Base-by-base conservation (phyloP, 1,140 invertebrate species). In the Drosophila ficusphila region DNA sequence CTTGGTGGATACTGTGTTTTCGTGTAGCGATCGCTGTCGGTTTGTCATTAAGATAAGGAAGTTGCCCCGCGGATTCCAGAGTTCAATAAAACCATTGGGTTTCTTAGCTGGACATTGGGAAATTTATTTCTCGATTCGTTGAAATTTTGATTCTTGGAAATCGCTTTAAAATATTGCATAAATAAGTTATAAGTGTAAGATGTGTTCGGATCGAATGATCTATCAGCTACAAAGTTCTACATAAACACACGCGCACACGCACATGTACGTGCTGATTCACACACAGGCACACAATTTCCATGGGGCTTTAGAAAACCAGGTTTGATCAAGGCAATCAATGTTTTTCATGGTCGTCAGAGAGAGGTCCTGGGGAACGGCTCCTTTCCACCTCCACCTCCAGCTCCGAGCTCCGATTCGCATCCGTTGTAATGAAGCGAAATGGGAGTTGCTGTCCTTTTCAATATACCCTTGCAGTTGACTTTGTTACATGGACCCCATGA, bases 1-100 rank as follows among this genome's bases (percentile, higher is more conserved):
- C 72, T 82, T 82, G 79, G 73, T 68, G 70, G 70, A 83, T 70
- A 61, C 54, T 68, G 73, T 82, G 67, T 56, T 81, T 81, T 81
- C 38, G 51, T 42, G 56, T 44, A 60, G 36, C 39, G 16, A 62
- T 7, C 16, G 4, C 29, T 38, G 34, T 3, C 8, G 9, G 16
- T 18, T 18, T 18, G n/a, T 36, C 49, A 42, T 19, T 12, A 5
- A 3, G n/a, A 29, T 12, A 5, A 3, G n/a, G 23, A n/a, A n/a
- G 16, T 11, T 16, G n/a, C 18, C 41, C 19, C 4, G 4, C 16
- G 18, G 2, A 4, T 19, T n/a, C n/a, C n/a, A 14, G 3, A 4
- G 14, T 3, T 8, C 33, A 65, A 42, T 57, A 58, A 71, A 58
- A 71, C 52, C 36, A 58, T 57, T 27, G n/a, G 4, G 31, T 16